Base-by-base conservation (phyloP, 2,888 invertebrate species). In the Oeneis ivallda region DNA sequence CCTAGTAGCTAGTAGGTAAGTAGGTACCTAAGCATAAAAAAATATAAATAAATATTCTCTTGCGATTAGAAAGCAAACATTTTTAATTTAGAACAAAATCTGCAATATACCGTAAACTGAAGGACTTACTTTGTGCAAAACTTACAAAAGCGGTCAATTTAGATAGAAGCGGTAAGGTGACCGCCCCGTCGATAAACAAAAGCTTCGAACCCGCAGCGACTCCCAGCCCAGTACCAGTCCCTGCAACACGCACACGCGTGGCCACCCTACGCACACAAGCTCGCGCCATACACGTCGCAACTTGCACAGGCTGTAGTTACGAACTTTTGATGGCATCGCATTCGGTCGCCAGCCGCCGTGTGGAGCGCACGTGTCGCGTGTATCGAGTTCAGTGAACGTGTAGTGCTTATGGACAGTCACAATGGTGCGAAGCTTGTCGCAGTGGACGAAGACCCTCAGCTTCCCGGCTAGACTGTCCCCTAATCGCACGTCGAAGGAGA, bases 401-500 rank as follows among this genome's bases (percentile, higher is more conserved):
- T 88, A 86, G 85, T 85, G 87, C 80, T 76, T 82, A 86, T 89
- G 90, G 84, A 89, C 89, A 79, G 77, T 81, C 85, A 93, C 92
- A 82, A 97, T 97, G 97, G 97, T 96, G 88, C 96, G 97, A 77
- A 96, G 96, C 92, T 92, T 97, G 81, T 94, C 96, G 70, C 96
- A 96, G 93, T 97, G 97, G 97, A 97, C 96, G 89, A 97, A 97
- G 93, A 97, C 96, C 76, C 93, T 97, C 83, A 97, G 96, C 93
- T 97, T 97, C 86, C 97, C 97, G 70, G 95, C 96, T 79, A 93
- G 97, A 86, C 93, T 96, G 81, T 96, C 96, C 68, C 96, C 96
- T 15, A 96, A 96, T 84, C 94, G 96, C 79, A 94, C 94, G 64
- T 94, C 95, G 49, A 96, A 96, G 89, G 96, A 96, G 83, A 93